A percentile compares a stretch with the other conserved stretches of the same genome.
Conservation (phyloP, 2,797 vertebrate species). For the Odontamblyopus rebecca region DNA sequence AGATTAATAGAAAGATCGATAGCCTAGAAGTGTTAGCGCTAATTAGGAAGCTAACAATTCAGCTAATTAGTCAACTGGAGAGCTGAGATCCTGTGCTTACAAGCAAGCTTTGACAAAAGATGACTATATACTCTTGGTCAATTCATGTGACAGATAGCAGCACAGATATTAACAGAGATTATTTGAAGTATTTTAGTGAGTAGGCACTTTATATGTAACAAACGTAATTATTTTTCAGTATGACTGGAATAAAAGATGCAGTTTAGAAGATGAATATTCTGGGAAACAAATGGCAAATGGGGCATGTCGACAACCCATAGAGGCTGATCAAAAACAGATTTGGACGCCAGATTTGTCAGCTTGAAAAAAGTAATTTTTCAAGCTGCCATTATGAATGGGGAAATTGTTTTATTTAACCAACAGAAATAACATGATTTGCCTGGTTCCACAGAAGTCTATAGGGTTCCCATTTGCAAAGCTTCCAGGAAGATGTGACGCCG, state of each 20-base stretch:
- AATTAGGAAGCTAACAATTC: constrained; percentile 18
- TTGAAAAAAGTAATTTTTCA: constrained; percentile 11
- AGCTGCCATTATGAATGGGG: constrained; percentile 23
- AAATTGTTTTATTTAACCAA: constrained; percentile 33
- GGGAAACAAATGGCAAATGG: constrained; percentile 46
- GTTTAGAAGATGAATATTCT: constrained; percentile 37
- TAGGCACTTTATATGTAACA: background rate
- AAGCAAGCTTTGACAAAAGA: background rate
- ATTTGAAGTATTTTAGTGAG: background rate
- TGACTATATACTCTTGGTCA: background rate
- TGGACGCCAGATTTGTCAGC: constrained; percentile 15
- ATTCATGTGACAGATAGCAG: background rate
- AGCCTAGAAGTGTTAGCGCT: constrained; percentile 22
- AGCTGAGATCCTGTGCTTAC: background rate
- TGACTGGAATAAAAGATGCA: constrained; percentile 49
- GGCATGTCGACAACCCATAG: constrained; percentile 38
- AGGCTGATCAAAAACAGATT: constrained; percentile 31
- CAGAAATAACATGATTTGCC: constrained; percentile 45
- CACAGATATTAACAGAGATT: background rate
- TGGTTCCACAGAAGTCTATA: constrained; percentile 12
- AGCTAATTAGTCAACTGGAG: constrained; percentile 17
- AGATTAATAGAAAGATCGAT: constrained; percentile 20
- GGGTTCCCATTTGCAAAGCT: constrained; percentile 44
- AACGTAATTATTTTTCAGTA: background rate
- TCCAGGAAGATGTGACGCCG: constrained; percentile 66